Base-by-base conservation (phyloP, 2,888 invertebrate genomes). In the Lepidocyrtoides sp. region DNA sequence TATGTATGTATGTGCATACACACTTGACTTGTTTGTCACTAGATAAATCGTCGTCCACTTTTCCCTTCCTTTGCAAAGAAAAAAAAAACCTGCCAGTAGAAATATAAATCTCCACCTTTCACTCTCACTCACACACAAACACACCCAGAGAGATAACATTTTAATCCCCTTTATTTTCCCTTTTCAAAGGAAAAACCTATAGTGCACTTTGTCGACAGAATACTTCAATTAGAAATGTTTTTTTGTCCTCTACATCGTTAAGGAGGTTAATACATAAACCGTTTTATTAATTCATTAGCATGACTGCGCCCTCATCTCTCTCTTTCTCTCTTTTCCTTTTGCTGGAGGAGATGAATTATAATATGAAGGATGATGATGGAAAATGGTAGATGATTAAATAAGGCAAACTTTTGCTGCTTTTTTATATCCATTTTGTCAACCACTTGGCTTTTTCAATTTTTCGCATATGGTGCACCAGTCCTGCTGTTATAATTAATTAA, bases 241-340 rank as follows among this genome's bases (percentile, higher is more conserved):
- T 87, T 48, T 79, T 79, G 79, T 75, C 87, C 63, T 79, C 87
- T 66, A 60, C 87, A 79, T 87, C 66, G 36, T 79, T 72, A 57
- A 44, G 63, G 20, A 79, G 41, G 51, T 66, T 66, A 36, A 36
- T 4, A 36, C 7, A 36, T 36, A 86, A 87, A 87, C 44, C 87
- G 36, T 60, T 77, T 88, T 88, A 82, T 48, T 75, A 83, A 89
- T 82, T 89, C 83, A 83, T 89, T 82, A 83, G 26, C 82, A 72
- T 81, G 60, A 82, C n/a, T 48, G 29, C 51, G 10, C 2, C 10
- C 5, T n/a, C 12, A 4, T 20, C 4, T 44, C 32, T 32, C 54
- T 51, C 8, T 51, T 5, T 23, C 26, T 8, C 17, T 57, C 57
- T 20, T 3, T 12, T n/a, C 7, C 57, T 7, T 57, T n/a, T 0